phyloP scores from a whole-genome alignment of 2,797 vertebrate species.

The Macropus fuliginosus region DNA sequence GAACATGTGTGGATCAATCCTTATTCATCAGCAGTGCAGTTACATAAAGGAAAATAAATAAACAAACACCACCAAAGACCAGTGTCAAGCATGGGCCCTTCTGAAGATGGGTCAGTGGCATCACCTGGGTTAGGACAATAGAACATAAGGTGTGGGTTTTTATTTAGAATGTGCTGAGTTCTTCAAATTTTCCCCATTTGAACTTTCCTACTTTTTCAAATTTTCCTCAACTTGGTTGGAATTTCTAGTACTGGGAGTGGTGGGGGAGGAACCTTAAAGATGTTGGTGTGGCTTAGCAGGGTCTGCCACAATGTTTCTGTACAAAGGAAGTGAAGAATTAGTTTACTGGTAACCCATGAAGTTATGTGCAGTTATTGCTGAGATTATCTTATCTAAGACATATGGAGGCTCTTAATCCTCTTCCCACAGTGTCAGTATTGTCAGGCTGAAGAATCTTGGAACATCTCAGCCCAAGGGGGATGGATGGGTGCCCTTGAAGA shows the following conservation, averaged over 20 bases:
- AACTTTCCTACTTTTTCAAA: background rate
- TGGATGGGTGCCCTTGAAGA: background rate
- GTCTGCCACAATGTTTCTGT: background rate
- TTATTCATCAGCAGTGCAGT: background rate
- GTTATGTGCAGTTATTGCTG: conserved; percentile 27
- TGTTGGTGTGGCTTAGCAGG: conserved; percentile 50
- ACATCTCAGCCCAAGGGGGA: background rate
- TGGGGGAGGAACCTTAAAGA: conserved; percentile 55
- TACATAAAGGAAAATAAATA: background rate
- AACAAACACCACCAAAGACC: background rate
- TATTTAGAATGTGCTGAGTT: conserved; percentile 21
- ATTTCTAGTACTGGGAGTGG: background rate
- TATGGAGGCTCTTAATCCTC: background rate
- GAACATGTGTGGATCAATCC: background rate
- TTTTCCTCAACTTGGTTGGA: background rate
- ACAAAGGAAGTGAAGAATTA: conserved; percentile 28
- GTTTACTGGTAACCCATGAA: conserved; percentile 34
- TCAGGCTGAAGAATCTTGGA: background rate
- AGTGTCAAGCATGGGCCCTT: background rate
- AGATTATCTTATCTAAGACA: conserved; percentile 17
- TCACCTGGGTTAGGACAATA: background rate
- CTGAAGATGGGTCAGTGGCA: background rate
- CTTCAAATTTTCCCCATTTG: conserved; percentile 14
- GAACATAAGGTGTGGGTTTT: background rate
- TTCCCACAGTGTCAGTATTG: background rate